phyloP scores from a whole-genome alignment of 2,797 vertebrate species.

The Poecilia wingei region DNA sequence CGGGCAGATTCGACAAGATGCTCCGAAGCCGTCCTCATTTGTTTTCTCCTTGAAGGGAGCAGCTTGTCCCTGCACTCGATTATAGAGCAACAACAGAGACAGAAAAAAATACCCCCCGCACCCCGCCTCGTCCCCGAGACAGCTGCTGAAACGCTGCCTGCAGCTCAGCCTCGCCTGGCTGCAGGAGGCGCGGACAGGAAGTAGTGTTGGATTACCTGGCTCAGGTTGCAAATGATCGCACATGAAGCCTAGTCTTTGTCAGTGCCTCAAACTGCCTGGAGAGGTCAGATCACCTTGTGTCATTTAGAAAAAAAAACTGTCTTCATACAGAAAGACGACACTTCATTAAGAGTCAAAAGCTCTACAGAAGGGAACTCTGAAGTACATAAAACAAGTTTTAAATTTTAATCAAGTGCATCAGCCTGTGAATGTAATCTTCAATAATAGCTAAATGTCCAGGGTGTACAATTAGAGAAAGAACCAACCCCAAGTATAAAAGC shows the following conservation, averaged over 20 bases:
- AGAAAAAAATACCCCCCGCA: constrained; percentile 15
- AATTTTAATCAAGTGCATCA: not conserved
- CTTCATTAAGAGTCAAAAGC: not conserved
- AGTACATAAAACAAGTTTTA: not conserved
- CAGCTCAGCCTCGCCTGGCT: constrained; percentile 24
- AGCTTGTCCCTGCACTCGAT: constrained; percentile 48
- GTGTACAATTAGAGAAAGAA: not conserved
- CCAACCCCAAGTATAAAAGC: not conserved
- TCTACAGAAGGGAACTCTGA: not conserved
- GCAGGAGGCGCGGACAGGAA: constrained; percentile 64
- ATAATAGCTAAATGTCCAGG: not conserved
- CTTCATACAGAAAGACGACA: not conserved
- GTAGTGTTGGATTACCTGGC: constrained; percentile 63
- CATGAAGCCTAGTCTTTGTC: constrained; percentile 47
- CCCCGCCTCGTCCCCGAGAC: not conserved
- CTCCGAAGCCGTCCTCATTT: constrained; percentile 55
- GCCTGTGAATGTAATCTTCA: not conserved
- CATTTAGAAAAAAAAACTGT: not conserved
- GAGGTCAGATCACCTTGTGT: constrained; percentile 7
- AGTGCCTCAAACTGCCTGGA: constrained; percentile 33
- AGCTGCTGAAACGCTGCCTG: constrained; percentile 36
- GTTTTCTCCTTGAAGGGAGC: constrained; percentile 58
- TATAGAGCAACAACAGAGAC: constrained; percentile 36
- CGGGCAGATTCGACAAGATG: constrained; percentile 36
- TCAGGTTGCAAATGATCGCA: constrained; percentile 64